These are phyloP conservation scores for Rhabdomys pumilio DNA, from an alignment of 2,797 vertebrate genomes.

Conservation along the genomic window DNA sequence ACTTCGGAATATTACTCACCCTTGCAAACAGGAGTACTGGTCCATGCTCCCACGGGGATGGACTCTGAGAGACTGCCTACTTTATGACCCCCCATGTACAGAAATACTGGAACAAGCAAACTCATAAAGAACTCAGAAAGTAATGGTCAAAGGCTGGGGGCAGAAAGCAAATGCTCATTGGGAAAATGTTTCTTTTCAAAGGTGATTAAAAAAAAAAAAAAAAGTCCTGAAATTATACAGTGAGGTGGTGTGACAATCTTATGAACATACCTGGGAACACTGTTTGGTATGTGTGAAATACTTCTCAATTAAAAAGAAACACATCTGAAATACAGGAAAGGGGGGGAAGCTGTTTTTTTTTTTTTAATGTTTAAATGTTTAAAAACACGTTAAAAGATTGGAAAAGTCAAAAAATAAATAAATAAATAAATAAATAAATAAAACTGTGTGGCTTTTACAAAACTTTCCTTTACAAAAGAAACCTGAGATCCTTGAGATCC, in stretches of 20 bases:
- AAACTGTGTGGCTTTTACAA: neutral
- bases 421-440: no score
- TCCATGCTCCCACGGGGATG: neutral
- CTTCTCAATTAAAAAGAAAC: constrained; percentile 6
- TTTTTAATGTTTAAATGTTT: neutral
- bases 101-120: neutral
- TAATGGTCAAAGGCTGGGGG: neutral
- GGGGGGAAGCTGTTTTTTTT: neutral
- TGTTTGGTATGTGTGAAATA: constrained; percentile 19
- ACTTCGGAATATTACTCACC: neutral
- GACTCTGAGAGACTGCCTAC: neutral
- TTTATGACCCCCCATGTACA: neutral
- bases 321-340: neutral
- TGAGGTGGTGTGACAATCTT: neutral
- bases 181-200: neutral
- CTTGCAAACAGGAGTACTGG: neutral
- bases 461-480: neutral
- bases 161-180: neutral
- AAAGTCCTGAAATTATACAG: neutral
- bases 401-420: neutral
- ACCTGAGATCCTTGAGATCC: neutral
- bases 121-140: neutral
- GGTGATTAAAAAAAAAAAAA: constrained; percentile 6
- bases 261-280: neutral
- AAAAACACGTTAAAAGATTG: neutral